Evolutionary conservation across 2,888 invertebrate species (phyloP).

Genomic region (Disparrhopalites patrizii): DNA sequence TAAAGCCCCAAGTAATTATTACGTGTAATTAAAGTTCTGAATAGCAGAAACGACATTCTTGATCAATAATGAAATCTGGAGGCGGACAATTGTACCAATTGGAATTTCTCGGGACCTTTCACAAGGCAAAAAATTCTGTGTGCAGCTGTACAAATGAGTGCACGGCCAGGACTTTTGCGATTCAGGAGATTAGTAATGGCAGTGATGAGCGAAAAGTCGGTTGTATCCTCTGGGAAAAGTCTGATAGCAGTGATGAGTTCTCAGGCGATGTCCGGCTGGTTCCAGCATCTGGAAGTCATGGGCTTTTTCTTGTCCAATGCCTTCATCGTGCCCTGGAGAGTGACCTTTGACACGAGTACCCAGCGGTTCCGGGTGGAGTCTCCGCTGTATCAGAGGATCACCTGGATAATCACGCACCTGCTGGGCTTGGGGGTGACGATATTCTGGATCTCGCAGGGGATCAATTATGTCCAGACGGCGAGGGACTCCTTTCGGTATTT

Average conservation of each 20-base stretch:
- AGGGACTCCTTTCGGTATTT: constrained; percentile 7
- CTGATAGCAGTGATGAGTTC: too few relatives aligned
- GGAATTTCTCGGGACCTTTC: too few relatives aligned
- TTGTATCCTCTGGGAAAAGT: too few relatives aligned
- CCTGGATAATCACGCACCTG: background rate
- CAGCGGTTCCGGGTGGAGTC: background rate
- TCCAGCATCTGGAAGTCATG: background rate
- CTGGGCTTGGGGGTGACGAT: background rate
- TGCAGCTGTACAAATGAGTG: too few relatives aligned
- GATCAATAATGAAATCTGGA: too few relatives aligned
- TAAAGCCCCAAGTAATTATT: too few relatives aligned
- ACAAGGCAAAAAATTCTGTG: too few relatives aligned
- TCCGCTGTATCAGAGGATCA: background rate
- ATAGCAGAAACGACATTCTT: too few relatives aligned
- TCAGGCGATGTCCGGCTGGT: background rate
- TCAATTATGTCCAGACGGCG: constrained; percentile 3
- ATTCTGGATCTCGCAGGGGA: background rate
- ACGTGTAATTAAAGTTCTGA: too few relatives aligned
- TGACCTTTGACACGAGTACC: background rate
- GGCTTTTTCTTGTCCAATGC: background rate
- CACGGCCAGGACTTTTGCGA: too few relatives aligned
- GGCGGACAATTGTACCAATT: too few relatives aligned
- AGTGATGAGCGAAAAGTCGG: background rate
- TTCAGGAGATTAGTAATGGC: background rate
- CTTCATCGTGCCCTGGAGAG: background rate